Conservation (phyloP, 2,113 vertebrate genomes). For the Perognathus longimembris region DNA sequence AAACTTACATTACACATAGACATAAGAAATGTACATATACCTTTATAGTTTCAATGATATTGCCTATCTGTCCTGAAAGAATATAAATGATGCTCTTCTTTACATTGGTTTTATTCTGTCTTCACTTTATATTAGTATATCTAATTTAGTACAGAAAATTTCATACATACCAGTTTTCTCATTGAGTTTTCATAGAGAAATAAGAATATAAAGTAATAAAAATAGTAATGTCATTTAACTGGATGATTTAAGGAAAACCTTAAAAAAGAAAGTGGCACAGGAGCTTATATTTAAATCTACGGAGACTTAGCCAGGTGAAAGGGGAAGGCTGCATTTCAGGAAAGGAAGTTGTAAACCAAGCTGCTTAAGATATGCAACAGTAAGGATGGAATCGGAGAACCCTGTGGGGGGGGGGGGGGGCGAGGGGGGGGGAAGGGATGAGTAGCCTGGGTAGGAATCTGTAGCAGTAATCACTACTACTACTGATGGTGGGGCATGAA, state of each 20-base stretch:
- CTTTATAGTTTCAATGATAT: background rate
- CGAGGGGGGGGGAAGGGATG: background rate
- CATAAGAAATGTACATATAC: background rate
- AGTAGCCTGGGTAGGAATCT: background rate
- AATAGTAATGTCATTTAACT: background rate
- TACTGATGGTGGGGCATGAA: background rate
- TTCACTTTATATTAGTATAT: conserved; percentile 47
- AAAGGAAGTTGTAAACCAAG: background rate
- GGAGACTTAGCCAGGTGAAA: background rate
- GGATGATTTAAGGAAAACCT: background rate
- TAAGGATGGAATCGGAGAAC: background rate
- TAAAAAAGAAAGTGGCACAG: background rate
- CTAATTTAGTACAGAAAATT: background rate
- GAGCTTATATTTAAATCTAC: background rate
- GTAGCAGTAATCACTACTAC: background rate
- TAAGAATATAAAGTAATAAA: background rate
- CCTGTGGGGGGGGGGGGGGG: fast-evolving
- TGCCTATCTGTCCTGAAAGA: background rate
- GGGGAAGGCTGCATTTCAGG: too few relatives aligned
- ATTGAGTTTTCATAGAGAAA: conserved; percentile 22
- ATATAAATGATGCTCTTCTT: background rate
- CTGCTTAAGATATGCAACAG: background rate
- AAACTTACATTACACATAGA: background rate
- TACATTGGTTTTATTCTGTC: background rate
- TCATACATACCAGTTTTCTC: background rate